These are phyloP conservation scores for Origma solitaria DNA, from an alignment of 2,113 vertebrate species.

Conservation along the genomic window DNA sequence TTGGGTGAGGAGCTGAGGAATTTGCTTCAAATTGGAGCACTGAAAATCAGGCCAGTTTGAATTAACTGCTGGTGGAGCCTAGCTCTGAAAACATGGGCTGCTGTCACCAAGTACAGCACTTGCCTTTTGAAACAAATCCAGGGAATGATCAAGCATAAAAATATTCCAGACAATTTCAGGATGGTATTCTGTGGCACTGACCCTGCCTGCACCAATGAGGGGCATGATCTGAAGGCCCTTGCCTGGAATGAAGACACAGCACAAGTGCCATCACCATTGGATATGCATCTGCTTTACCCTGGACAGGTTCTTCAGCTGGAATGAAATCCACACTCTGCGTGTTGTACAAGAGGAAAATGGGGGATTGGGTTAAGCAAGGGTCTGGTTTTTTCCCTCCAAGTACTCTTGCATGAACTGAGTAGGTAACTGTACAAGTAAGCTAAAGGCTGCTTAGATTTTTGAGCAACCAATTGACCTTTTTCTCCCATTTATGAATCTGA, in stretches of 20 bases:
- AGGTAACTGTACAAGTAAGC: background rate
- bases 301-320: background rate
- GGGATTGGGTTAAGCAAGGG: background rate
- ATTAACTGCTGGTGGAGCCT: background rate
- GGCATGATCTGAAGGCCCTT: background rate
- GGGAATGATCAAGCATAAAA: background rate
- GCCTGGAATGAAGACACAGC: background rate
- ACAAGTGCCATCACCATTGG: background rate
- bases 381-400: background rate
- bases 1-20: background rate
- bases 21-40: background rate
- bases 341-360: background rate
- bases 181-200: background rate
- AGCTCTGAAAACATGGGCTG: background rate
- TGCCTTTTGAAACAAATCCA: background rate
- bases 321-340: background rate
- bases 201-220: background rate
- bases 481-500: background rate
- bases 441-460: background rate
- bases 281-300: background rate
- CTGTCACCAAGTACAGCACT: background rate
- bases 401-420: background rate
- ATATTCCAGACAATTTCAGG: background rate
- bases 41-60: slow-evolving; percentile 16
- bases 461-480: background rate